Evolutionary conservation across 2,888 invertebrate genomes (phyloP).

Genomic region (Sabatieria punctata): DNA sequence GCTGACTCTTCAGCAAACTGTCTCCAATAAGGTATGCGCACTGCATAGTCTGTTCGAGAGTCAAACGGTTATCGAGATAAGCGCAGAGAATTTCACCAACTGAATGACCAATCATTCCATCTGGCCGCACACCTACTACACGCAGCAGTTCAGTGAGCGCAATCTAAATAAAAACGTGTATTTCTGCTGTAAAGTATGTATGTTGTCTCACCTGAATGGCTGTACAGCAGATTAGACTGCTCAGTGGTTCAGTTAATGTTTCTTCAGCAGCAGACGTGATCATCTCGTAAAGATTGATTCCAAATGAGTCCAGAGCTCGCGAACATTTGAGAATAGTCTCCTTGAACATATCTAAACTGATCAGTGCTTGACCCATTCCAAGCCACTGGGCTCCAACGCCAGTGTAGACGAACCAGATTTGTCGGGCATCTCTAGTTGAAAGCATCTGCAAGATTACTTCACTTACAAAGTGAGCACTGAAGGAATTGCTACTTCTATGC

Average conservation of each 20-base stretch:
- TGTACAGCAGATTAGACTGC: constrained; percentile 70
- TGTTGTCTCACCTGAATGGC: constrained; percentile 61
- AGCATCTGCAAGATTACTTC: constrained; percentile 10
- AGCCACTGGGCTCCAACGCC: constrained; percentile 96
- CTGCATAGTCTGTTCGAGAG: constrained; percentile 72
- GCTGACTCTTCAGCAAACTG: too few relatives aligned
- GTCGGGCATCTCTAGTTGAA: not conserved
- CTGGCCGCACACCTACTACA: too few relatives aligned
- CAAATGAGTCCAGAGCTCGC: constrained; percentile 60
- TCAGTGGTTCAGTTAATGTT: constrained; percentile 60
- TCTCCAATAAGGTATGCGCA: constrained; percentile 73
- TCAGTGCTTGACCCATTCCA: too few relatives aligned
- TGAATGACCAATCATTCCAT: constrained; percentile 85
- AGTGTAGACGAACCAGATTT: constrained; percentile 78
- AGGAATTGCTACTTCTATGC: not conserved
- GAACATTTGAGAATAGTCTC: too few relatives aligned
- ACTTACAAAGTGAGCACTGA: too few relatives aligned
- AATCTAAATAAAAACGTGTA: too few relatives aligned
- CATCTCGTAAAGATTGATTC: constrained; percentile 57
- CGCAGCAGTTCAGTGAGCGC: too few relatives aligned
- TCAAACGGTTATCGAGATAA: constrained; percentile 81
- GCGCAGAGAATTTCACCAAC: constrained; percentile 76
- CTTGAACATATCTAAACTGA: too few relatives aligned
- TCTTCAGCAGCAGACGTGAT: constrained; percentile 54
- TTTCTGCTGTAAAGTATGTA: too few relatives aligned